Percentiles rank a stretch among this genome's conserved stretches.
These are phyloP conservation scores for Acanthosoma haemorrhoidale DNA, from an alignment of 2,888 invertebrate species.

Conservation along the genomic window DNA sequence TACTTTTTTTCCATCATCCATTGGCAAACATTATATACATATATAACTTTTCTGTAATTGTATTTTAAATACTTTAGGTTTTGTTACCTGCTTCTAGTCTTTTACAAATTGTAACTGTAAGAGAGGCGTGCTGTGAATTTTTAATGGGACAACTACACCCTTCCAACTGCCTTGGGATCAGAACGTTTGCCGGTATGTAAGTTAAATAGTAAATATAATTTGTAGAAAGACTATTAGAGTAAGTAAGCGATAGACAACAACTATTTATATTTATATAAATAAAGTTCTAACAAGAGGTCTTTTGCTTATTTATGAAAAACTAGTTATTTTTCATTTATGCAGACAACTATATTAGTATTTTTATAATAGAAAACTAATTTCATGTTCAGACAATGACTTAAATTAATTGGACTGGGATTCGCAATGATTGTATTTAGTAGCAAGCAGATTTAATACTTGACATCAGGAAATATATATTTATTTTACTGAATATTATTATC, in stretches of 20 bases:
- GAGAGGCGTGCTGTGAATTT: slow-evolving; percentile 70
- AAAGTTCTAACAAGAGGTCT: neutral
- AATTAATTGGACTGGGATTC: no score
- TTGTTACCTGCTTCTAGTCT: slow-evolving; percentile 68
- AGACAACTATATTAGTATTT: no score
- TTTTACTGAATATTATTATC: no score
- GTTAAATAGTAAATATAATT: no score
- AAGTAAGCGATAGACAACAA: neutral
- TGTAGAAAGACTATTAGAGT: neutral
- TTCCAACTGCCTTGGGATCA: slow-evolving; percentile 68
- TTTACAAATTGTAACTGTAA: slow-evolving; percentile 62
- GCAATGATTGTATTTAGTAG: no score
- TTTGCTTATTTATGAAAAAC: no score
- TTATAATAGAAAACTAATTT: no score
- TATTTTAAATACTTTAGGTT: slow-evolving; percentile 44
- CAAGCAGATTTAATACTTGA: no score
- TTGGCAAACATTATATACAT: neutral
- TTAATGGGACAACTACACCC: slow-evolving; percentile 68
- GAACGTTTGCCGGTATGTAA: slow-evolving; percentile 58
- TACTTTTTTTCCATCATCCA: slow-evolving; percentile 40
- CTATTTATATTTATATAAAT: neutral
- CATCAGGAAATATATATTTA: no score
- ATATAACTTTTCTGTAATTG: neutral
- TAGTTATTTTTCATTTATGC: no score
- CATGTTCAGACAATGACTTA: no score